Conservation (phyloP, 2,797 vertebrate species). For the Psittacula echo region DNA sequence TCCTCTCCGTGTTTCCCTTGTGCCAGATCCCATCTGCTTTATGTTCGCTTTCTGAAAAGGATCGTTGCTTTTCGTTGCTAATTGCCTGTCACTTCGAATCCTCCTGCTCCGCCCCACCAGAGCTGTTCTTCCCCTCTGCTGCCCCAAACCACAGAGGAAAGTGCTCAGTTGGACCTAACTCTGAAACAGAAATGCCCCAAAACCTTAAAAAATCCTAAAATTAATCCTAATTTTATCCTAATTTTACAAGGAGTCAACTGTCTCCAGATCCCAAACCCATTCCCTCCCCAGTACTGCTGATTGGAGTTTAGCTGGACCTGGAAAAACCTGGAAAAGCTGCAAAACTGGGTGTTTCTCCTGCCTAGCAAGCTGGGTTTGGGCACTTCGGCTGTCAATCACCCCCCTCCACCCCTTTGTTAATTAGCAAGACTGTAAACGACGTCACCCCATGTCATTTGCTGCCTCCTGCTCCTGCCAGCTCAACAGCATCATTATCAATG, state of each 20-base stretch:
- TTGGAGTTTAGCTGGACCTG: not conserved
- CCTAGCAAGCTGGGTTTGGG: not conserved
- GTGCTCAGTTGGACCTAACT: fast-evolving
- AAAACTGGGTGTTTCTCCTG: not conserved
- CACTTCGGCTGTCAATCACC: not conserved
- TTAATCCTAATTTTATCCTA: not conserved
- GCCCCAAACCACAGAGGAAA: fast-evolving
- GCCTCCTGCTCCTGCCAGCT: not conserved
- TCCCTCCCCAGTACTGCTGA: not conserved
- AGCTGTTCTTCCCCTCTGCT: not conserved
- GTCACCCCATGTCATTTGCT: slow-evolving; percentile 9
- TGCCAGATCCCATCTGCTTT: not conserved
- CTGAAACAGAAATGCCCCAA: not conserved
- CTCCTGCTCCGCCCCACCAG: not conserved
- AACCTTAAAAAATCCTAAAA: not conserved
- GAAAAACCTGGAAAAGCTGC: not conserved
- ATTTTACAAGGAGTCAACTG: not conserved
- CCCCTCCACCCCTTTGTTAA: not conserved
- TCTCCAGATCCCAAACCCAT: not conserved
- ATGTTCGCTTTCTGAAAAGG: not conserved
- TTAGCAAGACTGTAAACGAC: not conserved
- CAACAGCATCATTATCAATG: not conserved
- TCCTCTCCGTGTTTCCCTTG: not conserved
- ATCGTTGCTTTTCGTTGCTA: not conserved
- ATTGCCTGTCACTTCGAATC: not conserved